Evolutionary conservation across 2,113 vertebrate genomes (phyloP).

Genomic region (Labeo catla): DNA sequence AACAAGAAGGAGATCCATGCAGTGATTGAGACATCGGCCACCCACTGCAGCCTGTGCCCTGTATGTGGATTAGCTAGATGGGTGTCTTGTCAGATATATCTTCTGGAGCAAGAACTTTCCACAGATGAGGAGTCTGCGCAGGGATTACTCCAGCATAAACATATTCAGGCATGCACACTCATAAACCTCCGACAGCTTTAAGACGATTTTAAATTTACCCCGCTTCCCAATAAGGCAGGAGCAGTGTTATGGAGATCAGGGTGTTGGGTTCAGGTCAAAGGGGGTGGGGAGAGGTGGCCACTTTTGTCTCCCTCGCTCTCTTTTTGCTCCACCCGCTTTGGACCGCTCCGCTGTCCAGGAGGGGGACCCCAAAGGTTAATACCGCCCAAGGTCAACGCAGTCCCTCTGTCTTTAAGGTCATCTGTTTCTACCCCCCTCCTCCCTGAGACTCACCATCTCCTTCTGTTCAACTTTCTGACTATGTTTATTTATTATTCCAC

Average conservation of each 20-base stretch:
- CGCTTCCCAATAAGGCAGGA: slow-evolving; percentile 55
- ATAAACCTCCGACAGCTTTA: slow-evolving; percentile 56
- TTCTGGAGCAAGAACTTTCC: slow-evolving; percentile 34
- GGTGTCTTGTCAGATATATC: slow-evolving; percentile 50
- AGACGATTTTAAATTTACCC: slow-evolving; percentile 70
- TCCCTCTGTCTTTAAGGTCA: slow-evolving; percentile 43
- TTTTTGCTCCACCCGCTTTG: slow-evolving; percentile 32
- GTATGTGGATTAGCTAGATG: slow-evolving; percentile 57
- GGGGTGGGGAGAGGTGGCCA: slow-evolving; percentile 44
- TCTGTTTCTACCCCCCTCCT: slow-evolving; percentile 32
- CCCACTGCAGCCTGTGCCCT: slow-evolving; percentile 39
- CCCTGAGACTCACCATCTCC: slow-evolving; percentile 48
- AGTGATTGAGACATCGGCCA: slow-evolving; percentile 60
- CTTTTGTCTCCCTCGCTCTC: slow-evolving; percentile 58
- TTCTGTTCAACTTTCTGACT: slow-evolving; percentile 50
- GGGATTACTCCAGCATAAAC: slow-evolving; percentile 63
- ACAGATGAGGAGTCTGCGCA: slow-evolving; percentile 53
- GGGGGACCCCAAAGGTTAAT: slow-evolving; percentile 57
- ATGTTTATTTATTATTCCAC: slow-evolving; percentile 56
- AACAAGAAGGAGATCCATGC: too few species aligned
- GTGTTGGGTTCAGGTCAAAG: slow-evolving; percentile 73
- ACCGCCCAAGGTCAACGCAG: slow-evolving; percentile 56
- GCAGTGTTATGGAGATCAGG: slow-evolving; percentile 79
- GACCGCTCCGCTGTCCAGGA: slow-evolving; percentile 63
- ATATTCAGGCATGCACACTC: slow-evolving; percentile 42